Evolutionary conservation across 1,140 invertebrate species (phyloP).

Genomic region (Eurytemora carolleeae): DNA sequence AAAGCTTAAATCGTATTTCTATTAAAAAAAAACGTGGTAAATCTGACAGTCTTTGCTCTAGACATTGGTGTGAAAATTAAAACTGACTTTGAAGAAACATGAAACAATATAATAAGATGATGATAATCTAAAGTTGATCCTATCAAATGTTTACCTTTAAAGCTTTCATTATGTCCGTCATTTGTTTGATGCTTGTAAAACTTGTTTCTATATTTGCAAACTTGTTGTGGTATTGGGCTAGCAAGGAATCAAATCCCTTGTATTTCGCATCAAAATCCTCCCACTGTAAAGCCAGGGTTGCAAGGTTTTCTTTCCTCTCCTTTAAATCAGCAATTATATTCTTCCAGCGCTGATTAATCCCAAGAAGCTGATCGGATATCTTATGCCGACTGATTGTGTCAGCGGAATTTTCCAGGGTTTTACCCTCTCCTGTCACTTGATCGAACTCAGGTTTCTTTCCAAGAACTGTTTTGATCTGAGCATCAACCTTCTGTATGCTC

Average conservation of each 20-base stretch:
- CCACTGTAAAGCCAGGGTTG: slow-evolving; percentile 48
- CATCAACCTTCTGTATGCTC: slow-evolving; percentile 54
- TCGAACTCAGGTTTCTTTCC: slow-evolving; percentile 35
- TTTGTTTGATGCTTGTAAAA: background rate
- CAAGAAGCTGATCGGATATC: slow-evolving; percentile 38
- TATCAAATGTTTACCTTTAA: background rate
- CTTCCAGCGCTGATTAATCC: slow-evolving; percentile 50
- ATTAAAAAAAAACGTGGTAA: too few species aligned
- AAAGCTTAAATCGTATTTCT: too few species aligned
- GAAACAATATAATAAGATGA: background rate
- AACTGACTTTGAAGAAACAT: too few species aligned
- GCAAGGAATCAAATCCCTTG: background rate
- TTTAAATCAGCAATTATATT: slow-evolving; percentile 45
- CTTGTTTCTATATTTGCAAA: slow-evolving; percentile 48
- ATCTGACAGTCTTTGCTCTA: too few species aligned
- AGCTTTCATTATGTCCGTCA: background rate
- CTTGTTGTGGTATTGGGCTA: slow-evolving; percentile 41
- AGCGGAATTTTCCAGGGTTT: slow-evolving; percentile 39
- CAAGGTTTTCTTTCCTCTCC: slow-evolving; percentile 36
- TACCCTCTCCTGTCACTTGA: slow-evolving; percentile 40
- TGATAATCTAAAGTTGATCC: background rate
- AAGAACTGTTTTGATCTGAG: slow-evolving; percentile 53
- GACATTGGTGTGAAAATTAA: too few species aligned
- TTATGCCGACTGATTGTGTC: slow-evolving; percentile 36
- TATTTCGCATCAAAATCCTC: slow-evolving; percentile 28